phyloP scores from a whole-genome alignment of 2,113 vertebrate species.

The Mesoclemmys tuberculata region DNA sequence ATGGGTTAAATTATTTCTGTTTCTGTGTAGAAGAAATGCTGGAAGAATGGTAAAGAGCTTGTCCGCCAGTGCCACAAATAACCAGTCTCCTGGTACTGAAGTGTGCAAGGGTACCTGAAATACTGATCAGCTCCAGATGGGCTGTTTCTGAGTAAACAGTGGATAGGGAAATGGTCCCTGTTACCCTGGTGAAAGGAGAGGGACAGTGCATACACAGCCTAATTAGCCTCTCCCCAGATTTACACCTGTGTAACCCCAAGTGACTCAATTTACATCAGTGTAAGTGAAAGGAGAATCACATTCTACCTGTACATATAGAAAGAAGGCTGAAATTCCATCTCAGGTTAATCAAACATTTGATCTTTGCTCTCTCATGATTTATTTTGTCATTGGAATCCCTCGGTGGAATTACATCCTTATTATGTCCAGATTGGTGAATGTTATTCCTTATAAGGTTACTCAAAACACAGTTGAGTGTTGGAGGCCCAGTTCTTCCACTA shows the following conservation, averaged over 20 bases:
- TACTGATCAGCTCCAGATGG: background rate
- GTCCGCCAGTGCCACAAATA: background rate
- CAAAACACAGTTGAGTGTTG: background rate
- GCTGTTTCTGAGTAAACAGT: background rate
- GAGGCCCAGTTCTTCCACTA: background rate
- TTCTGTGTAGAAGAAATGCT: background rate
- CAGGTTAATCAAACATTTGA: constrained; percentile 39
- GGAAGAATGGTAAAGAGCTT: background rate
- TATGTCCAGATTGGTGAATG: background rate
- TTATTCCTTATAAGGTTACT: background rate
- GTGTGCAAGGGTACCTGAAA: background rate
- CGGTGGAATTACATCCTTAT: background rate
- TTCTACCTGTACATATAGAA: background rate
- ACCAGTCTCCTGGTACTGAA: background rate
- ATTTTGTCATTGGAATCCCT: constrained; percentile 26
- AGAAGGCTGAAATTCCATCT: constrained; percentile 60
- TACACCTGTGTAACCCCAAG: background rate
- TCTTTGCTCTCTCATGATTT: constrained; percentile 21
- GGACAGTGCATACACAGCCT: background rate
- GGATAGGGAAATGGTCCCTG: rapidly evolving
- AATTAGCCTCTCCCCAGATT: background rate
- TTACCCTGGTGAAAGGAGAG: background rate
- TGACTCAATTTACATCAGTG: background rate
- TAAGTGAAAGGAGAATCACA: constrained; percentile 25
- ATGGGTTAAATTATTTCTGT: background rate